Conservation (phyloP, 2,797 vertebrate genomes). For the Leuciscus waleckii region DNA sequence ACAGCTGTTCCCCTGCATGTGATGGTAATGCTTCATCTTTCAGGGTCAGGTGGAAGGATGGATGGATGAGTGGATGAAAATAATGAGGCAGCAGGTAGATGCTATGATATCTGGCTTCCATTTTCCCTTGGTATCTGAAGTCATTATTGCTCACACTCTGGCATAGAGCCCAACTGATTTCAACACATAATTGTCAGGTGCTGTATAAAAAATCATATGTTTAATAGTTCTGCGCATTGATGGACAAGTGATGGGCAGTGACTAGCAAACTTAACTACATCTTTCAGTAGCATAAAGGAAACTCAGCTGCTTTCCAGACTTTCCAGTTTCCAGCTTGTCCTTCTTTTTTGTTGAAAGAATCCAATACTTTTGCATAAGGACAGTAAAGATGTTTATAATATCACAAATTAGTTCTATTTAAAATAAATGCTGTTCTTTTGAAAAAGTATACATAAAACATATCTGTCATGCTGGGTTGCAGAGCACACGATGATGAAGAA, state of each 20-base stretch:
- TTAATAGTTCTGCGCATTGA: conserved; percentile 13
- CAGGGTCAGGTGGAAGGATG: conserved; percentile 24
- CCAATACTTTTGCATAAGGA: background rate
- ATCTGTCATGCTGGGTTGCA: too few relatives aligned
- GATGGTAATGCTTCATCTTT: conserved; percentile 16
- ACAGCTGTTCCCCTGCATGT: conserved; percentile 44
- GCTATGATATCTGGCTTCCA: conserved; percentile 14
- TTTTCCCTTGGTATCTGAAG: conserved; percentile 38
- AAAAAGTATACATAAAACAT: too few relatives aligned
- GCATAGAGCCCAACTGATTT: conserved; percentile 40
- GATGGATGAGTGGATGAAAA: background rate
- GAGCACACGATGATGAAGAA: too few relatives aligned
- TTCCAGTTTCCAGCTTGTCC: background rate
- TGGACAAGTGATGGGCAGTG: background rate
- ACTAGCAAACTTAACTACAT: background rate
- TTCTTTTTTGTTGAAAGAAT: background rate
- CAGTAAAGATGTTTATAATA: background rate
- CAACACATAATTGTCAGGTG: conserved; percentile 42
- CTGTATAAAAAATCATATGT: conserved; percentile 32
- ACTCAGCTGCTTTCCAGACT: background rate
- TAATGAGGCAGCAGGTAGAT: conserved; percentile 13
- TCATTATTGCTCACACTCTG: conserved; percentile 14
- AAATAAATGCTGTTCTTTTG: background rate
- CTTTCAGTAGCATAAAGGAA: background rate
- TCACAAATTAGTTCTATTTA: background rate